phyloP scores from a whole-genome alignment of 2,888 invertebrate genomes.

The Parelbella ahira region DNA sequence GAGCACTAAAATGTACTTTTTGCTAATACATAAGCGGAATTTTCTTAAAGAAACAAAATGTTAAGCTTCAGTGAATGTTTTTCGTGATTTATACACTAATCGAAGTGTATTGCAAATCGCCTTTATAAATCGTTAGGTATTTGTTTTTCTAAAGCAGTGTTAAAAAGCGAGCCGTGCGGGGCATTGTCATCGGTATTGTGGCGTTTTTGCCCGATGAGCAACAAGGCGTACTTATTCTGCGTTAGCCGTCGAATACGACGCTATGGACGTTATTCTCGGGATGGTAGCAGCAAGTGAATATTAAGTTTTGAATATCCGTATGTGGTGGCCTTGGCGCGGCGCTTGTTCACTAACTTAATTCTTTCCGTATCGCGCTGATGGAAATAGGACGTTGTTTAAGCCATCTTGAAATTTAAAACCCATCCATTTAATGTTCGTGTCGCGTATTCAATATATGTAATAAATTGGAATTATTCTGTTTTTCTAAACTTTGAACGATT shows the following conservation, averaged over 20 bases:
- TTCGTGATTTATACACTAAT: conserved; percentile 3
- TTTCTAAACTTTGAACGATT: no score
- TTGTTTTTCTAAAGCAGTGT: conserved; percentile 15
- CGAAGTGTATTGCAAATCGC: conserved; percentile 9
- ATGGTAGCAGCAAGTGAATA: conserved; percentile 57
- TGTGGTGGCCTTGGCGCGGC: conserved; percentile 57
- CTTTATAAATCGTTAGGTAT: conserved; percentile 10
- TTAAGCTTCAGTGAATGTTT: conserved; percentile 4
- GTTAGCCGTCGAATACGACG: conserved; percentile 28
- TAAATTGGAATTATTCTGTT: no score
- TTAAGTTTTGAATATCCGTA: conserved; percentile 65
- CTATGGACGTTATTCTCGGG: conserved; percentile 41
- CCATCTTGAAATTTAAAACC: conserved; percentile 8
- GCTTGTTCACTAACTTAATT: conserved; percentile 63
- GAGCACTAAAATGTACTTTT: no score
- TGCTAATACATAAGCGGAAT: no score
- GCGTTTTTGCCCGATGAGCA: conserved; percentile 27
- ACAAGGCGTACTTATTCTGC: conserved; percentile 29
- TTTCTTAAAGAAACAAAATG: no score
- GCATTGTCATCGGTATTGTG: conserved; percentile 12
- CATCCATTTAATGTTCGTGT: no score
- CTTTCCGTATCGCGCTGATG: conserved; percentile 67
- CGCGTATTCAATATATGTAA: no score
- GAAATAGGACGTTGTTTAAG: conserved; percentile 38
- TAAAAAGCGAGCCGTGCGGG: conserved; percentile 18